These are phyloP conservation scores for Vireo griseus DNA, from an alignment of 2,797 vertebrate species.

Conservation along the genomic window DNA sequence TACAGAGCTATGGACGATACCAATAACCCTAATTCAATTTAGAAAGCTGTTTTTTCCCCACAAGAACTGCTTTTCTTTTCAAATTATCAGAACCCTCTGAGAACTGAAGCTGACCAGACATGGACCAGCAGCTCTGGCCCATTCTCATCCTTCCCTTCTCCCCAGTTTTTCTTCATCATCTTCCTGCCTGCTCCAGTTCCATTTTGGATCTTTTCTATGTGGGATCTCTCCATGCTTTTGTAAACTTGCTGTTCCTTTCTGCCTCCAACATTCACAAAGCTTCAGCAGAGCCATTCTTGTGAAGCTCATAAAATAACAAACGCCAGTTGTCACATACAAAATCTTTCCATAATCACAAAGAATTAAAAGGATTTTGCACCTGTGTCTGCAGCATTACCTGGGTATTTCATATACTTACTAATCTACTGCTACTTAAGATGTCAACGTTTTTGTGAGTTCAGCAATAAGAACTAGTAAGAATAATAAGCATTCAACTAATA, in stretches of 20 bases:
- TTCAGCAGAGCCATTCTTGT: not conserved
- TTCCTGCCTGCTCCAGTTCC: not conserved
- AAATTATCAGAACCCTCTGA: not conserved
- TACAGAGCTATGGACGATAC: not conserved
- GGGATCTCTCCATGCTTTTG: not conserved
- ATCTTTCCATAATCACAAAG: not conserved
- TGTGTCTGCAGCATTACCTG: not conserved
- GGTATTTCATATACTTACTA: not conserved
- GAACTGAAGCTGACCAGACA: not conserved
- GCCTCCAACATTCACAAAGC: not conserved
- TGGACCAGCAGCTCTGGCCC: not conserved
- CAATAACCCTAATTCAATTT: not conserved
- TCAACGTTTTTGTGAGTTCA: not conserved
- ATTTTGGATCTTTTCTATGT: not conserved
- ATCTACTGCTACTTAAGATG: not conserved
- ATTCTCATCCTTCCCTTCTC: not conserved
- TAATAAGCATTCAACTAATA: not conserved
- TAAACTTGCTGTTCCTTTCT: not conserved
- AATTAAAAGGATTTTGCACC: not conserved
- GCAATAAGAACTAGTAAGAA: not conserved
- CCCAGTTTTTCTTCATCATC: not conserved
- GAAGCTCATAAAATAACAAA: not conserved
- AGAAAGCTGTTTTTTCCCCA: fast-evolving
- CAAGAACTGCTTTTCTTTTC: not conserved
- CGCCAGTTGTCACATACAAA: not conserved